Evolutionary conservation across 2,797 vertebrate genomes (phyloP).

Genomic region (Chaenodraco wilsoni): DNA sequence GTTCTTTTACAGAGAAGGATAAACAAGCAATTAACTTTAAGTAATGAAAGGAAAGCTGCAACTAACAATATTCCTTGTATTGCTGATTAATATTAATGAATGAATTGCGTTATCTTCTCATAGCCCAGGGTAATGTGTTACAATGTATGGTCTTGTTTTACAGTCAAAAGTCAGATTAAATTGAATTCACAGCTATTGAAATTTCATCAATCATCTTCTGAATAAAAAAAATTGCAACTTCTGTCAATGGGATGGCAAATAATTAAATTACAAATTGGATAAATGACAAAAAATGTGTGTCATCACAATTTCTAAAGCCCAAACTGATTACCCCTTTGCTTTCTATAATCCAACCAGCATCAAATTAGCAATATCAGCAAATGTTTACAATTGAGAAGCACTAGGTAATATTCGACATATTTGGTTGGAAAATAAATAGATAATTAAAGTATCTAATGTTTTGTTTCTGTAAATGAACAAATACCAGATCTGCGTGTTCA

Average conservation of each 20-base stretch:
- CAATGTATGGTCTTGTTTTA: neutral
- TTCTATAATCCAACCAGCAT: too few relatives aligned
- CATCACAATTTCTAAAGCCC: too few relatives aligned
- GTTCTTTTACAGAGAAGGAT: neutral
- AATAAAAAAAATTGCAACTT: too few relatives aligned
- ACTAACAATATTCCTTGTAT: neutral
- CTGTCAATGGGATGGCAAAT: too few relatives aligned
- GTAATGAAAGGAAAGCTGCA: too few relatives aligned
- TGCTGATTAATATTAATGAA: neutral
- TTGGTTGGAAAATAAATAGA: neutral
- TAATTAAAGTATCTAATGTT: neutral
- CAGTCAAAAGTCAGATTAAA: neutral
- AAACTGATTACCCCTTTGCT: too few relatives aligned
- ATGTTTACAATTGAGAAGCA: neutral
- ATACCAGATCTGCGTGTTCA: neutral
- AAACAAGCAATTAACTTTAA: too few relatives aligned
- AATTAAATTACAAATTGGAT: too few relatives aligned
- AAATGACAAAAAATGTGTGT: too few relatives aligned
- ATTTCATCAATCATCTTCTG: neutral
- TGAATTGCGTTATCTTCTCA: too few relatives aligned
- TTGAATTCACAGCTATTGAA: neutral
- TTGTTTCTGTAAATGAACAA: slow-evolving; percentile 5
- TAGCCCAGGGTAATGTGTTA: neutral
- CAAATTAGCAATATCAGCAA: neutral
- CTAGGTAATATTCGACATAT: neutral